These are phyloP conservation scores for Triplophysa tibetana DNA, from an alignment of 2,113 vertebrate genomes.

Conservation along the genomic window DNA sequence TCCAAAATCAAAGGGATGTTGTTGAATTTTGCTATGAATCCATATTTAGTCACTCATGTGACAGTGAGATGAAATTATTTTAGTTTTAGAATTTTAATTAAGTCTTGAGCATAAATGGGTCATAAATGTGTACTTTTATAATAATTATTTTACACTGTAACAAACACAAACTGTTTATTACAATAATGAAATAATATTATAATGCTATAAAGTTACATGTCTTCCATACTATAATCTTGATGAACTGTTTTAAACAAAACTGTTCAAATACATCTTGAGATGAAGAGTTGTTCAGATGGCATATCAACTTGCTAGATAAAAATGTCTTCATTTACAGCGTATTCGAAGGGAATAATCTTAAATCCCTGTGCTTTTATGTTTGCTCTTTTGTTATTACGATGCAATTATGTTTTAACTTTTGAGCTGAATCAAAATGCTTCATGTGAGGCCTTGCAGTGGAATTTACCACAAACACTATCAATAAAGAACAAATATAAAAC, in stretches of 20 bases:
- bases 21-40: neutral
- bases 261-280: neutral
- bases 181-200: neutral
- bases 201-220: neutral
- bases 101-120: neutral
- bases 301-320: neutral
- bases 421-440: slow-evolving; percentile 6
- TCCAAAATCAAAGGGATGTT: neutral
- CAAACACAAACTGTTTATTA: neutral
- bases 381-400: neutral
- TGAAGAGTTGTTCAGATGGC: neutral
- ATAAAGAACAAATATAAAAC: slow-evolving; percentile 16
- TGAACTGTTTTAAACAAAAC: neutral
- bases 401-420: slow-evolving; percentile 22
- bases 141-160: neutral
- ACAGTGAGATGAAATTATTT: neutral
- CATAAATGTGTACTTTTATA: neutral
- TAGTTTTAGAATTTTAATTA: neutral
- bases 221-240: neutral
- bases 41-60: neutral
- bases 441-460: slow-evolving; percentile 12
- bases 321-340: neutral
- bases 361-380: neutral
- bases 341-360: slow-evolving; percentile 38
- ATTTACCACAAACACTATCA: neutral